Conservation (phyloP, 1,140 invertebrate genomes). For the Teleogryllus occipitalis region DNA sequence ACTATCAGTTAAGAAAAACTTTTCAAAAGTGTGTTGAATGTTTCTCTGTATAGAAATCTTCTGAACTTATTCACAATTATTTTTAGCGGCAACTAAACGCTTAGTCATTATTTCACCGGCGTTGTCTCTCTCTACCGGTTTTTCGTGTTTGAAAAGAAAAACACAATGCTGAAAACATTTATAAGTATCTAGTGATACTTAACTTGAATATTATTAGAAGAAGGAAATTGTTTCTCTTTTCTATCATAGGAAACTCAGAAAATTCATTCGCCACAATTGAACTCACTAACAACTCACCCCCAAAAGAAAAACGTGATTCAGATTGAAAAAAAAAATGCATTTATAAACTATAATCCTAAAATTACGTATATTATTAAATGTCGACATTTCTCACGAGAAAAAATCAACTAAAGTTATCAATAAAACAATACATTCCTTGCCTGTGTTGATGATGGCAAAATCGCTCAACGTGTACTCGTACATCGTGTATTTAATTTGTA, state of each 20-base stretch:
- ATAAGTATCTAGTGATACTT: not conserved
- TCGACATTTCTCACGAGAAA: not conserved
- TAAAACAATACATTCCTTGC: not conserved
- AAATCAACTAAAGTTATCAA: not conserved
- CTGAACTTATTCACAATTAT: not conserved
- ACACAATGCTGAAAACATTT: not conserved
- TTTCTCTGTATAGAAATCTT: not conserved
- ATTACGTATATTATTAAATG: too few relatives aligned
- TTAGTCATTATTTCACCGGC: too few relatives aligned
- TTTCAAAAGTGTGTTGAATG: not conserved
- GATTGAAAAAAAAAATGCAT: too few relatives aligned
- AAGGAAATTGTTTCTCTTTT: too few relatives aligned
- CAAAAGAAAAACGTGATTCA: too few relatives aligned
- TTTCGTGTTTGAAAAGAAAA: not conserved
- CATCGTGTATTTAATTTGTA: not conserved
- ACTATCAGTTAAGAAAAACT: not conserved
- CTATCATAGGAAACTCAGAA: too few relatives aligned
- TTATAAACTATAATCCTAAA: too few relatives aligned
- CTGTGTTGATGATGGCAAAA: not conserved
- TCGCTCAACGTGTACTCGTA: too few relatives aligned
- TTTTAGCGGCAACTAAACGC: not conserved
- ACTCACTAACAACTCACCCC: too few relatives aligned
- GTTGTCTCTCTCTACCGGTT: not conserved
- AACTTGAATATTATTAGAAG: too few relatives aligned
- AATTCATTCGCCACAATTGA: too few relatives aligned